Conservation (phyloP, 2,113 vertebrate genomes). For the Poeciliopsis prolifica region DNA sequence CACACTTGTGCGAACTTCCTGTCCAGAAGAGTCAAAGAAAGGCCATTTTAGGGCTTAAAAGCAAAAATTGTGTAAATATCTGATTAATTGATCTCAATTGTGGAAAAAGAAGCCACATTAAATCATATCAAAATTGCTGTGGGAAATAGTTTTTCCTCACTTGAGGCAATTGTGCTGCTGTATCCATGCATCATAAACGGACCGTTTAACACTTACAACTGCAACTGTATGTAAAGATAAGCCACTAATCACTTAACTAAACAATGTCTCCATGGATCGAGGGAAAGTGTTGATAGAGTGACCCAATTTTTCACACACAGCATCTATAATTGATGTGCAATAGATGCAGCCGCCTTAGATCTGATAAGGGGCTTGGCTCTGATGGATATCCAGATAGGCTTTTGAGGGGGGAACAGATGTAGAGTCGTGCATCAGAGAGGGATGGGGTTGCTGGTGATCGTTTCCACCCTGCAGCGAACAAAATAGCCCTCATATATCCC, state of each 20-base stretch:
- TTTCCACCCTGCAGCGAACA: conserved; percentile 78
- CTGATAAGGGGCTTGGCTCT: conserved; percentile 68
- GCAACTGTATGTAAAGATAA: conserved; percentile 54
- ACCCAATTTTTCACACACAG: conserved; percentile 58
- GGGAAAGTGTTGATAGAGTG: conserved; percentile 54
- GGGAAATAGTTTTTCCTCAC: conserved; percentile 25
- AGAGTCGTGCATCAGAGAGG: conserved; percentile 67
- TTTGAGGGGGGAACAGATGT: conserved; percentile 72
- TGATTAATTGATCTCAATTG: conserved; percentile 5
- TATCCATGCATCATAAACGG: conserved; percentile 46
- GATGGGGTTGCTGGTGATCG: conserved; percentile 72
- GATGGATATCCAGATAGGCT: conserved; percentile 71
- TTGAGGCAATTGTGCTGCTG: conserved; percentile 14
- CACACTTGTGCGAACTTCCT: conserved; percentile 30
- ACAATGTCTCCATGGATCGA: conserved; percentile 57
- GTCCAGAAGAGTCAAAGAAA: conserved; percentile 10
- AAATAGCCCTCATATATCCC: conserved; percentile 81
- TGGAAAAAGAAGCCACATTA: conserved; percentile 24
- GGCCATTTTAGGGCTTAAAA: neutral
- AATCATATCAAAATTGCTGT: conserved; percentile 16
- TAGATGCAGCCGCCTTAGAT: conserved; percentile 57
- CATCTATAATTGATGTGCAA: conserved; percentile 73
- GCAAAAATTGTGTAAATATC: neutral
- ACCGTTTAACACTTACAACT: conserved; percentile 54
- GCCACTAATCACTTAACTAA: conserved; percentile 62